Base-by-base conservation (phyloP, 2,797 vertebrate species). In the Pipistrellus pygmaeus region DNA sequence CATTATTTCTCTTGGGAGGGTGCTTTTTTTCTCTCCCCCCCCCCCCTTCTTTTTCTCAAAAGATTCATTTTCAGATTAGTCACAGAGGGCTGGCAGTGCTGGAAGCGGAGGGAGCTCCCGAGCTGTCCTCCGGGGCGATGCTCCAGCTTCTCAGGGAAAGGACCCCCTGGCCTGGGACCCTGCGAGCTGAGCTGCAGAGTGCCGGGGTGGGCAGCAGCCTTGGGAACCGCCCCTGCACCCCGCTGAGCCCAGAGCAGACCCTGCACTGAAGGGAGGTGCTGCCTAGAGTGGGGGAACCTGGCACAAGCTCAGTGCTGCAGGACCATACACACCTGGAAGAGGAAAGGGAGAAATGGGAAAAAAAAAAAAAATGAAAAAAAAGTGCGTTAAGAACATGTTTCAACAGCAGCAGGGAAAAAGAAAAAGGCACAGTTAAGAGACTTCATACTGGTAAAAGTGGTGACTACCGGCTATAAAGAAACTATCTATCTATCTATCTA, bases 41-140 rank as follows among this genome's bases (percentile, higher is more conserved):
- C 4, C 11, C 15, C 11, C 2, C 12, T 73, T 73, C 23, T 77
- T 91, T 89, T 71, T 85, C 83, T 96, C n/a, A 86, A 94, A 96
- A 94, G 96, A 90, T 91, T 88, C 92, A 92, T 95, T 96, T 97
- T 93, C 73, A 85, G 96, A 96, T 97, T 96, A 97, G 90, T 96
- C 94, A 96, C 41, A 71, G 87, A 93, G 86, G 88, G 76, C 93
- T 95, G 93, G 88, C 82, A 85, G 69, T 46, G 35, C 87, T 90
- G 71, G 72, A 91, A 91, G 90, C 0, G 41, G 90, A 92, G 77
- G 88, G 86, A 51, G 51, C 68, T 91, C 92, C 66, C 27, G 44
- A 64, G 91, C 30, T 0, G 1, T 93, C 66, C 90, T 93, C 81
- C 38, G 21, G 73, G 85, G 95, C 71, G 55, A 57, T 18, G 71